phyloP scores from a whole-genome alignment of 1,140 invertebrate species.

The Calycopis cecrops region DNA sequence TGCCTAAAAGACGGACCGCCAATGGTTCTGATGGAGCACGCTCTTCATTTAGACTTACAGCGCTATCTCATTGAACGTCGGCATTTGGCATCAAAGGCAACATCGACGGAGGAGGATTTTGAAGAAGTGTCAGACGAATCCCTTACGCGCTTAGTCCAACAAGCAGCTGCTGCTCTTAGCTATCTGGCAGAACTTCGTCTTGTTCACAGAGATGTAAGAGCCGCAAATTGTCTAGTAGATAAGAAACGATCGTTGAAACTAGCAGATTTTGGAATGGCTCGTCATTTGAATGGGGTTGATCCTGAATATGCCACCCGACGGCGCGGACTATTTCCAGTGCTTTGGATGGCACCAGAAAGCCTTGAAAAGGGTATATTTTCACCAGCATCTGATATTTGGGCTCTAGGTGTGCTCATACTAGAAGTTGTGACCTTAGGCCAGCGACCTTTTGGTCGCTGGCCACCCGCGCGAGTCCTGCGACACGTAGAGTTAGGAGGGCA shows the following conservation, averaged over 20 bases:
- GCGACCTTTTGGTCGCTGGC: conserved; percentile 91
- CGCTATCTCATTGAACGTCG: conserved; percentile 36
- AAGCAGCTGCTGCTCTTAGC: conserved; percentile 89
- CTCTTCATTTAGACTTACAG: conserved; percentile 42
- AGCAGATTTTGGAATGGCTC: conserved; percentile 94
- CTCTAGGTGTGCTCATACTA: conserved; percentile 88
- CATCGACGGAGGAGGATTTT: conserved; percentile 18
- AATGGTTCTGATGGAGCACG: conserved; percentile 51
- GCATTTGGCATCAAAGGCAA: conserved; percentile 19
- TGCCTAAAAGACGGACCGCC: conserved; percentile 41
- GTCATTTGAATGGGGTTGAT: conserved; percentile 83
- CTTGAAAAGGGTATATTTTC: conserved; percentile 86
- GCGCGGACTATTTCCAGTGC: conserved; percentile 88
- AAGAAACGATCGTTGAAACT: conserved; percentile 88
- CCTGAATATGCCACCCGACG: conserved; percentile 58
- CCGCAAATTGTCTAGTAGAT: conserved; percentile 92
- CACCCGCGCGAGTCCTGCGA: conserved; percentile 81
- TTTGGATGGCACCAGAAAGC: conserved; percentile 95
- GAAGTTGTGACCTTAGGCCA: conserved; percentile 91
- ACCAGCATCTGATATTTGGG: conserved; percentile 89
- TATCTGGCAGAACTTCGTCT: conserved; percentile 86
- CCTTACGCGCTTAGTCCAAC: conserved; percentile 88
- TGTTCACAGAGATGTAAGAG: conserved; percentile 91
- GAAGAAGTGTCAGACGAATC: conserved; percentile 80
- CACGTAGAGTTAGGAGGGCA: conserved; percentile 77